These are phyloP conservation scores for Lasiurus borealis DNA, from an alignment of 2,113 vertebrate genomes.

Conservation along the genomic window DNA sequence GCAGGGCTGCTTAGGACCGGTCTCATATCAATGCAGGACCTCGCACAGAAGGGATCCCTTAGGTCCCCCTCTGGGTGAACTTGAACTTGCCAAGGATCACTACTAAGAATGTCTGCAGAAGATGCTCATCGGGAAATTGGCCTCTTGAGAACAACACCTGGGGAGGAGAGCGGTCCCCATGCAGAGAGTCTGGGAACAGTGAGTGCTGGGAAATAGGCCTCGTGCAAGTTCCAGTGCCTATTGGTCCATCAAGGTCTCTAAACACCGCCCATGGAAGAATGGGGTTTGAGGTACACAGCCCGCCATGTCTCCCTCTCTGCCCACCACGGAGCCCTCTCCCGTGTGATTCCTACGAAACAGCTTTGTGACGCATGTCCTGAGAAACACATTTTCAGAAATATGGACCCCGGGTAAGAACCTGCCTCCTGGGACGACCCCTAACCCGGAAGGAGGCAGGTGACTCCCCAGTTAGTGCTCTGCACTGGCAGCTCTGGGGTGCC, in stretches of 20 bases:
- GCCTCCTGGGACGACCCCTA: not conserved
- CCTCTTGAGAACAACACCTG: not conserved
- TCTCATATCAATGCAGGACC: not conserved
- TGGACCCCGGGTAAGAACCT: not conserved
- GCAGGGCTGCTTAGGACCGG: not conserved
- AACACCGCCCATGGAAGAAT: not conserved
- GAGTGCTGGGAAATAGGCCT: not conserved
- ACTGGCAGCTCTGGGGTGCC: not conserved
- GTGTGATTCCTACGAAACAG: constrained; percentile 15
- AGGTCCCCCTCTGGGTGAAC: not conserved
- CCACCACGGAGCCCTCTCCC: not conserved
- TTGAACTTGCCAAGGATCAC: constrained; percentile 28
- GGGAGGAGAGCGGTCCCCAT: not conserved
- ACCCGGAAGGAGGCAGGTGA: not conserved
- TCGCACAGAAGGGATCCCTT: not conserved
- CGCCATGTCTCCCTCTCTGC: not conserved
- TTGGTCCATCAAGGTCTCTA: not conserved
- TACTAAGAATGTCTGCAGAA: constrained; percentile 9
- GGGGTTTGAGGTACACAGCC: not conserved
- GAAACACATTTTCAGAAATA: constrained; percentile 40
- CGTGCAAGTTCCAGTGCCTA: not conserved
- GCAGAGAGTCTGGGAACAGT: not conserved
- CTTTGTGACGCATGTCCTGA: not conserved
- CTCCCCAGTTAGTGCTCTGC: not conserved
- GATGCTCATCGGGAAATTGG: not conserved